These are phyloP conservation scores for Aphelenchoides avenae DNA, from an alignment of 1,140 invertebrate genomes.

Conservation along the genomic window DNA sequence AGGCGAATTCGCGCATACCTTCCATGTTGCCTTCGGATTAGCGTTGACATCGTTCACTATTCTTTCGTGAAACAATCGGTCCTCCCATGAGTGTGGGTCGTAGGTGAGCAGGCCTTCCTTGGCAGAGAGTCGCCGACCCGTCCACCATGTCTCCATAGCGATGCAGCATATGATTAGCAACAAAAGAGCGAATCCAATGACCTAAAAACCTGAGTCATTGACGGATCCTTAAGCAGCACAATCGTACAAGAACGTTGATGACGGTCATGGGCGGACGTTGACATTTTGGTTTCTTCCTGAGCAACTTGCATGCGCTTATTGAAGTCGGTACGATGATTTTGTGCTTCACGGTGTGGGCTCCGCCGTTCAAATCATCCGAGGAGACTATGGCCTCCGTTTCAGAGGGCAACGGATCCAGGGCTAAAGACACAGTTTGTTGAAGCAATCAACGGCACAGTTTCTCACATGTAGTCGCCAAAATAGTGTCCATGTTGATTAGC, in stretches of 20 bases:
- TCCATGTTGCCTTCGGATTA: slow-evolving; percentile 27
- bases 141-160: slow-evolving; percentile 30
- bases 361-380: slow-evolving; percentile 17
- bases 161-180: slow-evolving; percentile 34
- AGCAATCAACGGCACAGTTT: too few relatives aligned
- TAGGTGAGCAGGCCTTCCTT: too few relatives aligned
- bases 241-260: slow-evolving; percentile 3
- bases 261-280: slow-evolving; percentile 8
- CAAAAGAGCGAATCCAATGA: slow-evolving; percentile 28
- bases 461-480: too few relatives aligned
- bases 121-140: neutral
- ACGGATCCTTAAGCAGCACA: too few relatives aligned
- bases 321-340: slow-evolving; percentile 17
- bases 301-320: neutral
- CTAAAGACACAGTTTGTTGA: too few relatives aligned
- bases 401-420: slow-evolving; percentile 31
- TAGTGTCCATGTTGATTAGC: too few relatives aligned
- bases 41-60: slow-evolving; percentile 31
- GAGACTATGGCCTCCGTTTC: slow-evolving; percentile 30
- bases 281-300: slow-evolving; percentile 24
- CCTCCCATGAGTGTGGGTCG: slow-evolving; percentile 18
- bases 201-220: too few relatives aligned
- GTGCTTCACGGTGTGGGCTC: slow-evolving; percentile 17
- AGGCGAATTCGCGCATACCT: slow-evolving; percentile 4
- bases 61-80: slow-evolving; percentile 20